phyloP scores from a whole-genome alignment of 2,113 vertebrate genomes.

The Gyps fulvus region DNA sequence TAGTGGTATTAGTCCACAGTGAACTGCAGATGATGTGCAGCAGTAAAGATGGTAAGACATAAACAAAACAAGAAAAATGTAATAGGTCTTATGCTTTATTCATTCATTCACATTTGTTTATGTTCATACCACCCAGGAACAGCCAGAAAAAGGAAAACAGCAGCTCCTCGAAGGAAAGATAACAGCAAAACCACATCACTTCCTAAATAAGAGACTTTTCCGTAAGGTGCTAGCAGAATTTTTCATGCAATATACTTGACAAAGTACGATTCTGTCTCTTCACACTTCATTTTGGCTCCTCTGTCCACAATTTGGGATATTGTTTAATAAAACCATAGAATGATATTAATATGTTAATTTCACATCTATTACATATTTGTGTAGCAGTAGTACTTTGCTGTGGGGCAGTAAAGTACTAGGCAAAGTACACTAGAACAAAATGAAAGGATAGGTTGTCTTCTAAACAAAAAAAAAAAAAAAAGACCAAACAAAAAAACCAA shows the following conservation, averaged over 20 bases:
- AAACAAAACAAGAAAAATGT: neutral
- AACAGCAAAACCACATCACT: neutral
- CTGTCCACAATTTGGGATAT: neutral
- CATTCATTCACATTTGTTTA: slow-evolving; percentile 35
- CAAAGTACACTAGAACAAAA: neutral
- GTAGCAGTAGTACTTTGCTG: neutral
- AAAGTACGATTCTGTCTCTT: neutral
- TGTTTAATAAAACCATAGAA: neutral
- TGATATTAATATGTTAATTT: neutral
- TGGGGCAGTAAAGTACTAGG: neutral
- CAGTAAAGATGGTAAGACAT: neutral
- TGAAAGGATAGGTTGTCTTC: slow-evolving; percentile 8
- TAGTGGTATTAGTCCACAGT: neutral
- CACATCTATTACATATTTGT: neutral
- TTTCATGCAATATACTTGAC: neutral
- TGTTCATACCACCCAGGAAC: neutral
- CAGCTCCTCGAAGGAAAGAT: neutral
- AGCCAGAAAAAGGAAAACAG: neutral
- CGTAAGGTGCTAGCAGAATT: neutral
- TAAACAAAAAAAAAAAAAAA: neutral
- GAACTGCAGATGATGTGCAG: neutral
- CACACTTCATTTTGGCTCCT: neutral
- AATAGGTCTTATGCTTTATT: slow-evolving; percentile 40
- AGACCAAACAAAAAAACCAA: neutral
- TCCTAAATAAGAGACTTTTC: neutral